These are phyloP conservation scores for Chitala chitala DNA, from an alignment of 2,113 vertebrate species.

Conservation along the genomic window DNA sequence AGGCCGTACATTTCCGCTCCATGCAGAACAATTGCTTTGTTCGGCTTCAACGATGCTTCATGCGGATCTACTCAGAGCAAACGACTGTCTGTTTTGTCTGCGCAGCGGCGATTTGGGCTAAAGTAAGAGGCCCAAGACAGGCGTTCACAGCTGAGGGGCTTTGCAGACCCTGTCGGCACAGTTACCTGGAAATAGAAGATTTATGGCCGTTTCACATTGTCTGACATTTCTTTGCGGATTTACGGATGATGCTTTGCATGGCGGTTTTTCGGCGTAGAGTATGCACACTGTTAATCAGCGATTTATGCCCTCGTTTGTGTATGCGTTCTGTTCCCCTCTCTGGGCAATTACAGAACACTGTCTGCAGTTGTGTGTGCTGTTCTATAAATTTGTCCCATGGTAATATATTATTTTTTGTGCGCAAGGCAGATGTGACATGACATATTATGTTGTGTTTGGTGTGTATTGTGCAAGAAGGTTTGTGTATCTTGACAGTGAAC, in stretches of 20 bases:
- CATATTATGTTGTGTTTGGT: neutral
- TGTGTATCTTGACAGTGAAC: conserved; percentile 35
- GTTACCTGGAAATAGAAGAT: neutral
- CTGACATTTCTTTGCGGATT: neutral
- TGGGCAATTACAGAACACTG: neutral
- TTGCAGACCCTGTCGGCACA: neutral
- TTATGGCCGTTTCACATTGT: neutral
- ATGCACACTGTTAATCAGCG: neutral
- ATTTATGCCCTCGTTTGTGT: neutral
- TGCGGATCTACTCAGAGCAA: conserved; percentile 51
- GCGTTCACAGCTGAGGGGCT: neutral
- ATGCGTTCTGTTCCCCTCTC: neutral
- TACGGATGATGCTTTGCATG: neutral
- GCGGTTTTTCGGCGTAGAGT: neutral
- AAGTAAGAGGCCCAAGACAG: conserved; percentile 28
- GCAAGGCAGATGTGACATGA: neutral
- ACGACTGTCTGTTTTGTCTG: conserved; percentile 50
- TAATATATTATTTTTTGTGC: neutral
- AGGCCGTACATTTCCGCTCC: neutral
- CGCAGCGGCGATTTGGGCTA: conserved; percentile 40
- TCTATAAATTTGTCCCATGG: neutral
- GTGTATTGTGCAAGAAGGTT: neutral
- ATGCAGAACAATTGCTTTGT: neutral
- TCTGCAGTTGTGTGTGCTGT: neutral
- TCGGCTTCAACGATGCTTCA: neutral